Percentiles rank a stretch among this genome's conserved stretches.
These are phyloP conservation scores for Phyllostomus hastatus DNA, from an alignment of 2,113 vertebrate species.

Conservation along the genomic window DNA sequence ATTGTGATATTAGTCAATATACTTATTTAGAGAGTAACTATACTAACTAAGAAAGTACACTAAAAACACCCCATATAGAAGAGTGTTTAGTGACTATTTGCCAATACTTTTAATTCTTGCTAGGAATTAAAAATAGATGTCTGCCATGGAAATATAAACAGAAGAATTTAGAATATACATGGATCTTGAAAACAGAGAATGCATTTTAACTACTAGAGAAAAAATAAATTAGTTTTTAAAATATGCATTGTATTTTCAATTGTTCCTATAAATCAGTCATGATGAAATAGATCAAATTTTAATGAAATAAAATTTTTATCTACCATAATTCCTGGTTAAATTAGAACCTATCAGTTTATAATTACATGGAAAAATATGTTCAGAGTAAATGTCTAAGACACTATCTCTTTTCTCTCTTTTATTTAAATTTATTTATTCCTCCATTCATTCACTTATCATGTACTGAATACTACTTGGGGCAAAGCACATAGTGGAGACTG, in stretches of 20 bases:
- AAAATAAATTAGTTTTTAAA: conserved; percentile 71
- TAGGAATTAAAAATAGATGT: conserved; percentile 73
- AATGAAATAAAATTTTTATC: conserved; percentile 36
- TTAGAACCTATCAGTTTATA: not conserved
- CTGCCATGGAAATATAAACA: conserved; percentile 74
- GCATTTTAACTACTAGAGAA: conserved; percentile 68
- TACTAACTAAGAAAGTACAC: conserved; percentile 38
- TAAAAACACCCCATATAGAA: conserved; percentile 65
- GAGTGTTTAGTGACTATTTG: conserved; percentile 73
- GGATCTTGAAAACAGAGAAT: conserved; percentile 76
- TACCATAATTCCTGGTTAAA: not conserved
- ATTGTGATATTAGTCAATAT: conserved; percentile 17
- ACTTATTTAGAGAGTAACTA: conserved; percentile 58
- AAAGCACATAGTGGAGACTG: not conserved
- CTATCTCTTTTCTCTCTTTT: not conserved
- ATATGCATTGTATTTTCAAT: conserved; percentile 69
- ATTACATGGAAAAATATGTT: not conserved
- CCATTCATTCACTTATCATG: not conserved
- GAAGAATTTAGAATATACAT: conserved; percentile 77
- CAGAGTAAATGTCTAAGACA: not conserved
- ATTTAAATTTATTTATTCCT: not conserved
- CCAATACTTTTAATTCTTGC: conserved; percentile 65
- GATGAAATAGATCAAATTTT: conserved; percentile 33
- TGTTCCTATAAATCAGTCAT: conserved; percentile 63
- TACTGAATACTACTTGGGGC: not conserved